Base-by-base conservation (phyloP, 2,888 invertebrate species). In the Leucania comma region DNA sequence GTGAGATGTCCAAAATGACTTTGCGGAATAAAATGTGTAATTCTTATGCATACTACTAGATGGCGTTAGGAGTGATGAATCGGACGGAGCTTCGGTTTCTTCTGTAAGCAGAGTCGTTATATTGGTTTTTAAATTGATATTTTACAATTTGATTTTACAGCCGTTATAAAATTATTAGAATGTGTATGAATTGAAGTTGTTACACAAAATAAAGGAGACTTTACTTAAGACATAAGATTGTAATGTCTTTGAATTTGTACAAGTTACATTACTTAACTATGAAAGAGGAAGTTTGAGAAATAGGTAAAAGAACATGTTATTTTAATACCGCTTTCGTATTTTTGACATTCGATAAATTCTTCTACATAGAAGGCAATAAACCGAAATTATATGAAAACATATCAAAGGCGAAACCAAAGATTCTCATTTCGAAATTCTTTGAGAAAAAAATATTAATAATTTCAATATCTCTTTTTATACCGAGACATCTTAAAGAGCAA, bases 391-490 rank as follows among this genome's bases (percentile, higher is more conserved):
- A 79, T 69, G 35, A 76, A 71, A 83, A 73, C 62, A 78, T 68
- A 78, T 77, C 69, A 75, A 81, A 81, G 68, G 66, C 42, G 58
- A 75, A 83, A 83, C 65, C 74, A 70, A 73, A 75, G 71, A 73
- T 66, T 72, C 65, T 79, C 63, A 75, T 83, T 83, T 73, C 71
- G 58, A 77, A 83, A 77, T 80, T 75, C 75, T 77, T 70, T 67
- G 57, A 68, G 48, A 62, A 81, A 66, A n/a, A 76, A 71, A 75
- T 61, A 72, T 65, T 81, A 35, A 77, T 83, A 80, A 83, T 83
- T 83, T 83, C 73, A 74, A 83, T 74, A 74, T 77, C 61, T 79
- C 72, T 76, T 83, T 82, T 77, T 74, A 53, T 75, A 74, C 62
- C 53, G 51, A 79, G 68, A 62, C 35, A 61, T 78, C 68, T 67